Evolutionary conservation across 2,113 vertebrate species (phyloP), one percentile per base, ranked within the genome.

Genomic region (Aegotheles bennettii): DNA sequence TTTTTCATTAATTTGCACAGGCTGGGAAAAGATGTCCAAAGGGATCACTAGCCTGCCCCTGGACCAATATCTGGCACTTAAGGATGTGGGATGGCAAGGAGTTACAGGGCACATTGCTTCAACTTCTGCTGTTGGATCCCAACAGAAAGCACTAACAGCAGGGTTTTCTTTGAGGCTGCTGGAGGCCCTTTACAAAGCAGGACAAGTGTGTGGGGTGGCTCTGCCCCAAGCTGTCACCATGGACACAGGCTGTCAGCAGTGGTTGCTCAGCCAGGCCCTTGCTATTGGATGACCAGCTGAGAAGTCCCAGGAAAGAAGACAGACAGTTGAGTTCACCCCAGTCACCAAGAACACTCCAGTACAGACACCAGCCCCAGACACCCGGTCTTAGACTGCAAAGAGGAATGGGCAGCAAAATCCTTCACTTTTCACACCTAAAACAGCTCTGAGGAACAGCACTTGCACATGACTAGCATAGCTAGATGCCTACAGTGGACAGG

Each of bases 341-440:
- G 0, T 24, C 23, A 51, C 47, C 0, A 1, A 63, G 21, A 40
- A 25, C 18, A 63, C 15, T 9, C 21, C 28, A 20, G 29, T 28
- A 42, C 26, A 38, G 50, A 38, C 19, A 45, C 20, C 16, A 80
- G 33, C 42, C 10, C 35, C 28, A 63, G 35, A 8, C 29, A 76
- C 10, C 9, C n/a, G 24, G 21, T 70, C 36, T 63, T 59, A 53
- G 53, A 23, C 12, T 63, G 57, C 48, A 31, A 68, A 87, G 38
- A 18, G 6, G 20, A 76, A 20, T 8, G 21, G 38, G 9, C 38
- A 73, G 23, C 33, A 81, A 84, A 91, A 17, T 43, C 11, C 11
- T 83, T 75, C 13, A 42, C 19, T 71, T 56, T 70, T 36, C 48
- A 36, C 26, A 53, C 18, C 61, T 53, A 24, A 48, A 93, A 11